Evolutionary conservation across 1,140 invertebrate genomes (phyloP), one percentile per base, ranked within the genome.

Genomic region (Aphelenchoides fujianensis): DNA sequence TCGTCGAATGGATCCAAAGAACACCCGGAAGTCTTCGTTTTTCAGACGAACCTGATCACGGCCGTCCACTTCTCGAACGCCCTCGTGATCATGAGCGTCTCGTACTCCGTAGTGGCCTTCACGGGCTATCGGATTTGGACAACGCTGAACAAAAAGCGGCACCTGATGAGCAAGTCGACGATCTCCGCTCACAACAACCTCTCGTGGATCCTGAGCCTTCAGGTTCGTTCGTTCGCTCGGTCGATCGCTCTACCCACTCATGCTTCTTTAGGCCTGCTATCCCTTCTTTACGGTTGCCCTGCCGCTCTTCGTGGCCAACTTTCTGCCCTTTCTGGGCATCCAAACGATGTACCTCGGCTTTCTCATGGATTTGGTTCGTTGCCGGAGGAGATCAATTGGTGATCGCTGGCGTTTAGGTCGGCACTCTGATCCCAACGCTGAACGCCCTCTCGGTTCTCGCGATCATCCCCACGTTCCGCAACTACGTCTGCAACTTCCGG

Each of bases 271-370:
- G 55, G 55, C 55, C 28, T 5, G 12, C 12, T 59, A 59, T 23
- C 55, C 55, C 27, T 59, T 59, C 23, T 23, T 59, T 16, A 59
- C 55, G 12, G 55, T 59, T 23, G 55, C 55, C 34, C 5, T 5
- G 28, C 55, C 55, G 19, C 34, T 59, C 12, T 7, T 59, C 34
- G 5, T 23, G 27, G 55, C 55, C 28, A 59, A 59, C 55, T 59
- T 59, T 19, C 55, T 59, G 55, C 55, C 55, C 5, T 16, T 19
- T 5, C 55, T 59, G 5, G 34, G 34, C 12, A 59, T 59, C 55
- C 55, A 23, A 5, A 59, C 55, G 7, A 7, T 59, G 55, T 59
- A 59, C 34, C 55, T 59, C 19, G 55, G 55, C 12, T 59, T 59
- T 23, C 34, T 5, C 34, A 7, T 59, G 19, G 55, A 59, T 59